A percentile compares a stretch with the other conserved stretches of the same genome.
Evolutionary conservation across 2,888 invertebrate genomes (phyloP).

Genomic region (Dynastes maya): DNA sequence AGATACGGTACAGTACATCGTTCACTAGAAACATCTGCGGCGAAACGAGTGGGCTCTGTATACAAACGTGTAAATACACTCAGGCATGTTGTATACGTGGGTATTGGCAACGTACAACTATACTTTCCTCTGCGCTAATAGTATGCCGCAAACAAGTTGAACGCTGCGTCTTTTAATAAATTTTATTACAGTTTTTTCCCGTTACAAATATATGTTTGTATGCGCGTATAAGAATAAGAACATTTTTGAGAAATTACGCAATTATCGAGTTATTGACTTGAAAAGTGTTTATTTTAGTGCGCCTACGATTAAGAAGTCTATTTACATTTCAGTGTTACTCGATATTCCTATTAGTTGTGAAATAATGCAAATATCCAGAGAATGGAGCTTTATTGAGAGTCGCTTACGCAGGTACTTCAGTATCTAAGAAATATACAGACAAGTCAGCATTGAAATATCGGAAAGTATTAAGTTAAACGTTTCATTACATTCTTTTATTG

Average conservation of each 20-base stretch:
- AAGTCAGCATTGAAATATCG: too few relatives aligned
- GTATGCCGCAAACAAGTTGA: constrained; percentile 1
- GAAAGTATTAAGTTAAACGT: too few relatives aligned
- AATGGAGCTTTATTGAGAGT: not conserved
- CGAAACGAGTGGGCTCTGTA: constrained; percentile 2
- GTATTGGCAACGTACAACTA: constrained; percentile 2
- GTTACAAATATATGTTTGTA: not conserved
- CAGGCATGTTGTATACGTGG: not conserved
- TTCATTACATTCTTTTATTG: too few relatives aligned
- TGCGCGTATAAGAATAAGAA: not conserved
- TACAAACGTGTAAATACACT: not conserved
- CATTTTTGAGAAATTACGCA: not conserved
- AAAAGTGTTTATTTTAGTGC: constrained; percentile 13
- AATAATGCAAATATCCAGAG: not conserved
- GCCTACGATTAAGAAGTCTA: not conserved
- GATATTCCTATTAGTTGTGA: constrained; percentile 12
- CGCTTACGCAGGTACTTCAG: not conserved
- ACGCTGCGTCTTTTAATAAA: constrained; percentile 14
- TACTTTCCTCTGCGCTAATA: constrained; percentile 8
- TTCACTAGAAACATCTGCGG: constrained; percentile 16
- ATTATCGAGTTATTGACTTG: constrained; percentile 16
- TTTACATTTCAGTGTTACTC: constrained; percentile 4
- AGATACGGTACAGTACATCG: not conserved
- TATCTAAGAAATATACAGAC: too few relatives aligned
- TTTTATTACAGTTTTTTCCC: constrained; percentile 8